Evolutionary conservation across 1,140 invertebrate genomes (phyloP), one percentile per base, ranked within the genome.

Genomic region (Maconellicoccus hirsutus): DNA sequence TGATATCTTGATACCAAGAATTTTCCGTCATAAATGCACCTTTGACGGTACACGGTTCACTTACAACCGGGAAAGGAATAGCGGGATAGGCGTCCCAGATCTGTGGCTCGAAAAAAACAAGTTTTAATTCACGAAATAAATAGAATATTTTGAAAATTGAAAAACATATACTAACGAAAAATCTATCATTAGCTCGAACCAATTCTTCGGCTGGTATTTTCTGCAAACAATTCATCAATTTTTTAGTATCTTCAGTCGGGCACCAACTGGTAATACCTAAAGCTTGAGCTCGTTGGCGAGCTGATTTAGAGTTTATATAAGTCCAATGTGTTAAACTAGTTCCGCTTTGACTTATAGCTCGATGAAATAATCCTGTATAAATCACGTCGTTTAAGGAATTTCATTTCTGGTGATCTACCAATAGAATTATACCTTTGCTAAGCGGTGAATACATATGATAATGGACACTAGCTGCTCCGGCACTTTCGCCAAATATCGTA

Each of bases 261-360:
- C 61, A 66, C 3, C 16, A 10, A 10, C 14, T 26, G 3, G 25
- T 10, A 2, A 66, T 25, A 25, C 61, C 61, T 16, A 66, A 25
- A 16, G 61, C 61, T 8, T 25, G 7, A 1, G 61, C 25, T 66
- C 19, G 21, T 16, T 66, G 61, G 25, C 61, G 22, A 66, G 21
- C 19, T 16, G 25, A 66, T 23, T 25, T 14, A 3, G 61, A 10
- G 1, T 66, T 23, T 12, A 16, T 16, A n/a, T n/a, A 16, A n/a
- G 61, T 22, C 61, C 61, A 66, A 23, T 6, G 16, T 73, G 79
- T 79, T 4, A 83, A 72, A n/a, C 83, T 81, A 21, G 80, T 81
- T 6, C 84, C 84, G 76, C 81, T 80, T 79, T 80, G 77, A 59
- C 78, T 70, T 26, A 82, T 80, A 1, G 76, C 79, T 38, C 76